These are phyloP conservation scores for Todiramphus chloris DNA, from an alignment of 2,113 vertebrate species.

Conservation along the genomic window DNA sequence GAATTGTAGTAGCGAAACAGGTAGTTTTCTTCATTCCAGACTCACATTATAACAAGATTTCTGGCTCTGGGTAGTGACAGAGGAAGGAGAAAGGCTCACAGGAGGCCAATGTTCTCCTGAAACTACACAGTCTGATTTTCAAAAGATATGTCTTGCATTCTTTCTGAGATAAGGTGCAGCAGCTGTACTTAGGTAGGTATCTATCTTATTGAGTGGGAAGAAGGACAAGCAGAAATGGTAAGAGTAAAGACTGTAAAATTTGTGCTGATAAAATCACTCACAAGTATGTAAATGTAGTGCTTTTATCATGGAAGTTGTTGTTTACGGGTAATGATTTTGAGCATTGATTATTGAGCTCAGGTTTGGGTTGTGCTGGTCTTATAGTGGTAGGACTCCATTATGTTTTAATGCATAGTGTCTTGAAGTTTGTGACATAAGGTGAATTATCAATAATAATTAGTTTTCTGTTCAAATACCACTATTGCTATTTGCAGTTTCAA, in stretches of 20 bases:
- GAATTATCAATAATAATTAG: not conserved
- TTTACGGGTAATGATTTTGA: not conserved
- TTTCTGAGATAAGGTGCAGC: not conserved
- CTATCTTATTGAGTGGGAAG: not conserved
- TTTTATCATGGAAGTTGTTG: not conserved
- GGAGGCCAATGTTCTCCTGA: not conserved
- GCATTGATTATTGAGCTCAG: not conserved
- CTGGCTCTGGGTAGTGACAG: not conserved
- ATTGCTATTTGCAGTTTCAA: not conserved
- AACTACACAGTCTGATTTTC: not conserved
- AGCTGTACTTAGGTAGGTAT: not conserved
- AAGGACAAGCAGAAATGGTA: not conserved
- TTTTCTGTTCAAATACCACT: not conserved
- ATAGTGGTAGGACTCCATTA: fast-evolving
- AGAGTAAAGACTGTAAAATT: not conserved
- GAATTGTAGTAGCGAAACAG: not conserved
- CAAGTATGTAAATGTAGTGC: not conserved
- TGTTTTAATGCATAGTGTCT: not conserved
- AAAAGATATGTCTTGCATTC: not conserved
- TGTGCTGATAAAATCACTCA: not conserved
- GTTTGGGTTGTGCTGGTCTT: not conserved
- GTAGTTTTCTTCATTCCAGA: not conserved
- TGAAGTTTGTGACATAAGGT: not conserved
- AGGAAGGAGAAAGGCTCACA: not conserved
- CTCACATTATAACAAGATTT: not conserved